These are phyloP conservation scores for Anthonomus grandis DNA, from an alignment of 1,140 invertebrate genomes.

Conservation along the genomic window DNA sequence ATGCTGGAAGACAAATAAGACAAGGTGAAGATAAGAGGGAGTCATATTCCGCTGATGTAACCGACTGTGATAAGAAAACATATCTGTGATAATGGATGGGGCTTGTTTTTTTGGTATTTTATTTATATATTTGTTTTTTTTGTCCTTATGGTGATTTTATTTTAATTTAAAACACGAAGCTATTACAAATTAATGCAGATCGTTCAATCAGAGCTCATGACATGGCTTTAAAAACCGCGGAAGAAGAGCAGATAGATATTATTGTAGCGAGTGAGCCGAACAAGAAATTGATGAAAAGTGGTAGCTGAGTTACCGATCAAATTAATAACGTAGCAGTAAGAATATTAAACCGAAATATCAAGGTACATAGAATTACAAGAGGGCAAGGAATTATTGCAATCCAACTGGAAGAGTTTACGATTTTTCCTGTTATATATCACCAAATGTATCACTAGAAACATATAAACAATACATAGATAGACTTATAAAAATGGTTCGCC, in stretches of 20 bases:
- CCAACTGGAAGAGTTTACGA: not conserved
- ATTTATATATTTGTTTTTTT: too few species aligned
- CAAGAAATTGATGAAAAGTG: not conserved
- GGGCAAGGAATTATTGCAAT: slow-evolving; percentile 1
- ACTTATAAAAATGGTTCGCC: not conserved
- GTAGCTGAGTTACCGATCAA: slow-evolving; percentile 1
- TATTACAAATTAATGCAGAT: slow-evolving; percentile 16
- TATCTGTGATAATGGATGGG: too few species aligned
- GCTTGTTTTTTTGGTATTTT: too few species aligned
- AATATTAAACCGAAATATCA: not conserved
- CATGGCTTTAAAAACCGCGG: slow-evolving; percentile 10
- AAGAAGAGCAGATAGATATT: slow-evolving; percentile 2
- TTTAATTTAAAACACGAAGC: too few species aligned
- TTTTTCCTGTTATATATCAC: slow-evolving; percentile 19
- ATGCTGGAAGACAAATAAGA: too few species aligned
- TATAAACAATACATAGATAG: not conserved
- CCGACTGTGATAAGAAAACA: too few species aligned
- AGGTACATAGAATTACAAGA: not conserved
- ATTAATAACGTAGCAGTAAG: slow-evolving; percentile 5
- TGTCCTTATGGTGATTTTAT: too few species aligned
- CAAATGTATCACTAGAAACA: not conserved
- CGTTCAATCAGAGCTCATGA: not conserved
- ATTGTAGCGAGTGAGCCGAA: slow-evolving; percentile 14
- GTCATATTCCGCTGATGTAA: too few species aligned
- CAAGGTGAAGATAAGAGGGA: too few species aligned